Base-by-base conservation (phyloP, 2,113 vertebrate genomes). In the Campylomormyrus numenius region DNA sequence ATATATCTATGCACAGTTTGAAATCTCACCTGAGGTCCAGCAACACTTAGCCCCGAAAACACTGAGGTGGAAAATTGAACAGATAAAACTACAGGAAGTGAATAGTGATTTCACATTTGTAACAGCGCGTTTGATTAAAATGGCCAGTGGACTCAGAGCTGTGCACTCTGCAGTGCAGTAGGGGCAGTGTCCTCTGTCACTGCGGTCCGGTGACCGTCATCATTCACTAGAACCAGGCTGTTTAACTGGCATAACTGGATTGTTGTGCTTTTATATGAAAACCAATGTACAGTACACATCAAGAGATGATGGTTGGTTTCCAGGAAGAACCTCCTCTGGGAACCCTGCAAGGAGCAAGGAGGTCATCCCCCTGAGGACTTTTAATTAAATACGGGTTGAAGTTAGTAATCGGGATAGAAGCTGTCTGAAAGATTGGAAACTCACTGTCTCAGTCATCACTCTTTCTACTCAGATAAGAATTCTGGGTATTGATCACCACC, bases 401-500 rank as follows among this genome's bases (percentile, higher is more conserved):
- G 74, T 80, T 19, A 17, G 35, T 42, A 80, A 42, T 39, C 5
- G 31, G 35, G 74, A 80, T 15, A 42, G 35, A 19, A 7, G 5
- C 1, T 39, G 6, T 80, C 35, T 80, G 15, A 42, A 80, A 42
- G 35, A 39, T 77, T 77, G 13, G 49, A 89, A 50, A 77, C 42
- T 19, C 35, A 88, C 31, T 24, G 39, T 85, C 83, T 45, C 49
- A 50, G 15, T 87, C 31, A 87, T 85, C 17, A 87, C 49, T 50
- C 46, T 66, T 13, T 21, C 42, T 88, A 42, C 35, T 46, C 56
- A 66, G 52, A 53, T 62, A n/a, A 39, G 31, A 93, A 92, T 70
- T 91, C 91, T 35, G 87, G 92, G 91, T 93, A 92, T 94, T 94
- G 74, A 94, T 93, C 92, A 89, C 88, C 74, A 83, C 21, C 70